Percentiles rank a stretch among this genome's conserved stretches.
Evolutionary conservation across 2,888 invertebrate species (phyloP).

Genomic region (Ornithoptera priamus): DNA sequence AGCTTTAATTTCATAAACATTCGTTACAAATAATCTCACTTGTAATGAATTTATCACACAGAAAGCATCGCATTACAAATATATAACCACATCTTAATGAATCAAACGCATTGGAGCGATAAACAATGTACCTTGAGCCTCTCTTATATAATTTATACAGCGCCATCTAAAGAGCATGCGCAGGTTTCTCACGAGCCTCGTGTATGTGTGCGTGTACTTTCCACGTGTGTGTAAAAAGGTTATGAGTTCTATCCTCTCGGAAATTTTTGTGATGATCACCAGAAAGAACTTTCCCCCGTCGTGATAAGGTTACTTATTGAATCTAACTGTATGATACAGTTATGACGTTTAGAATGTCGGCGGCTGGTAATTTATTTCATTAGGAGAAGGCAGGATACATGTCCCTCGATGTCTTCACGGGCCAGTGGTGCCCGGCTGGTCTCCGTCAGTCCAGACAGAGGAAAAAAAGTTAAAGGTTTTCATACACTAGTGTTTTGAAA

Average conservation of each 20-base stretch:
- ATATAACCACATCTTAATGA: constrained; percentile 48
- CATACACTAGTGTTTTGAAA: constrained; percentile 8
- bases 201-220: constrained; percentile 43
- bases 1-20: too few species aligned
- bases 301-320: constrained; percentile 33
- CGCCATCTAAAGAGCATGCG: constrained; percentile 41
- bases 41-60: constrained; percentile 28
- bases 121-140: constrained; percentile 42
- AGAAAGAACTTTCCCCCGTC: constrained; percentile 33
- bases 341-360: constrained; percentile 40
- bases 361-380: constrained; percentile 71
- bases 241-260: constrained; percentile 61
- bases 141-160: constrained; percentile 49
- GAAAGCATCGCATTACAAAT: constrained; percentile 32
- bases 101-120: constrained; percentile 50
- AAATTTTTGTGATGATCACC: constrained; percentile 13
- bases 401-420: constrained; percentile 76
- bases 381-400: constrained; percentile 77
- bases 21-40: background rate
- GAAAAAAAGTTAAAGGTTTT: constrained; percentile 55
- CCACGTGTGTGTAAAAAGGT: constrained; percentile 53
- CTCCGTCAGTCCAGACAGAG: constrained; percentile 68
- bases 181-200: constrained; percentile 58
- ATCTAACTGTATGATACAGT: constrained; percentile 20
- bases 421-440: constrained; percentile 57